phyloP scores from a whole-genome alignment of 2,797 vertebrate genomes.

The Protosalanx chinensis region DNA sequence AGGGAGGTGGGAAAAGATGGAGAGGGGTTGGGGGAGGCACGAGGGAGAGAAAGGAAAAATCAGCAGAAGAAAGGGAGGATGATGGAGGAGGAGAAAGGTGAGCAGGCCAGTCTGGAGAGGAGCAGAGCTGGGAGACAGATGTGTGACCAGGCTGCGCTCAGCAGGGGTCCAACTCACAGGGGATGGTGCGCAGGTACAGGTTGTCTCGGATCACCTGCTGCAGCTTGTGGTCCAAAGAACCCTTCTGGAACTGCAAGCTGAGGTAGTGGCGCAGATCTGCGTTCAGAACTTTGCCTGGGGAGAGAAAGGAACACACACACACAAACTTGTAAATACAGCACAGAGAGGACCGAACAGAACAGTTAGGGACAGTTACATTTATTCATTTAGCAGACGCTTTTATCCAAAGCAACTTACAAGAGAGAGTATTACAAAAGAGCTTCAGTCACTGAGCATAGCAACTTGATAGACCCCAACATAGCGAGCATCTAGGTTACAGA shows the following conservation, averaged over 20 bases:
- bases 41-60: not conserved
- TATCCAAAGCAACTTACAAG: too few relatives aligned
- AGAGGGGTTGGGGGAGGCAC: not conserved
- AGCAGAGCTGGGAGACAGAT: constrained; percentile 9
- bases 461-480: too few relatives aligned
- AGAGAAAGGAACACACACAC: constrained; percentile 12
- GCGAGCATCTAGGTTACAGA: too few relatives aligned
- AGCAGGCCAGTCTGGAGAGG: constrained; percentile 31
- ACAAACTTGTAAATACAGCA: constrained; percentile 30
- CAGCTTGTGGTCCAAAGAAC: constrained; percentile 96
- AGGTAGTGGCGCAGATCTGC: constrained; percentile 95
- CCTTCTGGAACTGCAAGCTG: constrained; percentile 99
- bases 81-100: not conserved
- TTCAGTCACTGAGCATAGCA: too few relatives aligned
- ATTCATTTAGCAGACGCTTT: too few relatives aligned
- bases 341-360: constrained; percentile 1
- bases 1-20: not conserved
- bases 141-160: constrained; percentile 14
- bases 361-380: too few relatives aligned
- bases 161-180: constrained; percentile 83
- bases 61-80: not conserved
- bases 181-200: constrained; percentile 97
- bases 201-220: constrained; percentile 99
- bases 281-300: constrained; percentile 94
- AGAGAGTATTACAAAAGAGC: too few relatives aligned